A percentile compares a stretch with the other conserved stretches of the same genome.
These are phyloP conservation scores for Euthynnus affinis DNA, from an alignment of 2,797 vertebrate genomes.

Conservation along the genomic window DNA sequence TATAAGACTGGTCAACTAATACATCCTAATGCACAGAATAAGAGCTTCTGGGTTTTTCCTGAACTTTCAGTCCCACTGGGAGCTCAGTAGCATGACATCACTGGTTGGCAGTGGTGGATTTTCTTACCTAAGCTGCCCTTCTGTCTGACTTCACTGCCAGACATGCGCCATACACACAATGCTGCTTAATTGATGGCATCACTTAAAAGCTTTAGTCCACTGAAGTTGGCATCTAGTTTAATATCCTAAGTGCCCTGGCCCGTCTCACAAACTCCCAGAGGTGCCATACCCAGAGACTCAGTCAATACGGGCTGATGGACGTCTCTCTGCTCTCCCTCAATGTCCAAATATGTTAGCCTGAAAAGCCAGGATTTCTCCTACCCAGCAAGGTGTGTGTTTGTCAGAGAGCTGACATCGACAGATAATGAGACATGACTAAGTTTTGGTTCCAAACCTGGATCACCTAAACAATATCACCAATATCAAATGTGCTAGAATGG, in stretches of 20 bases:
- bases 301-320: constrained; percentile 50
- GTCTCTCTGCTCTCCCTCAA: constrained; percentile 11
- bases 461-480: not conserved
- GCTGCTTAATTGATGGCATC: constrained; percentile 72
- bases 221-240: constrained; percentile 74
- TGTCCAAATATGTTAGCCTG: constrained; percentile 5
- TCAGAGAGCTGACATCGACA: not conserved
- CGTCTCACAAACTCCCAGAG: constrained; percentile 54
- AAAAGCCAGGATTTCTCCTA: not conserved
- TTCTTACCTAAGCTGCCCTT: constrained; percentile 46
- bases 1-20: not conserved
- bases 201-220: constrained; percentile 69
- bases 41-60: not conserved
- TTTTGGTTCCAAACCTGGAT: not conserved
- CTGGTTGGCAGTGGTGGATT: constrained; percentile 30
- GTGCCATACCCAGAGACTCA: constrained; percentile 38
- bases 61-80: constrained; percentile 8
- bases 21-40: not conserved
- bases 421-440: not conserved
- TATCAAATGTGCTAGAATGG: not conserved
- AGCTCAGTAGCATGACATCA: constrained; percentile 41
- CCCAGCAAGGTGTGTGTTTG: not conserved
- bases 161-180: constrained; percentile 65
- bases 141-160: constrained; percentile 63
- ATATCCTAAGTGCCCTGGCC: constrained; percentile 72